Conservation (phyloP, 2,113 vertebrate genomes). For the Phylloscopus trochiloides region DNA sequence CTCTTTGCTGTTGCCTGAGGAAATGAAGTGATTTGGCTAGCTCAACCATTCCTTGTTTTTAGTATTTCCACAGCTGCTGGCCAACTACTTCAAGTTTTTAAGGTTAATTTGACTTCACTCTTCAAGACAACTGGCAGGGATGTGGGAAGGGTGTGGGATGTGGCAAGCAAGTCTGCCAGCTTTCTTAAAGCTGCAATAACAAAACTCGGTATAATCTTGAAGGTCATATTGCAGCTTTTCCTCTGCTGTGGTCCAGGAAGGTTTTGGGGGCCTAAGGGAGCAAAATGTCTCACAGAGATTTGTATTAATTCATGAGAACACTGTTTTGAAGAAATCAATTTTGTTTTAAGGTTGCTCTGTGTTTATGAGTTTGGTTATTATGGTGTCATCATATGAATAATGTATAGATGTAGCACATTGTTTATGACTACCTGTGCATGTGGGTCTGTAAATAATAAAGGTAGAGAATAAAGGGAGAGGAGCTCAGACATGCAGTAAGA, state of each 20-base stretch:
- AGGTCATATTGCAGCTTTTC: not conserved
- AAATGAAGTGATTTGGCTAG: conserved; percentile 49
- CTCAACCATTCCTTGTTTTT: conserved; percentile 33
- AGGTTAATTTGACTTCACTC: conserved; percentile 59
- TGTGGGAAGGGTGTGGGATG: conserved; percentile 61
- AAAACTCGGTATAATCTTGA: not conserved
- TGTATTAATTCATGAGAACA: not conserved
- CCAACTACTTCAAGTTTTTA: conserved; percentile 38
- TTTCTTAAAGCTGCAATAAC: conserved; percentile 48
- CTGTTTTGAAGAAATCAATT: not conserved
- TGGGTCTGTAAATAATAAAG: not conserved
- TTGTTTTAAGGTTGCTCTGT: not conserved
- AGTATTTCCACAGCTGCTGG: conserved; percentile 57
- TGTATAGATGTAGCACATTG: not conserved
- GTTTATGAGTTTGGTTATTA: not conserved
- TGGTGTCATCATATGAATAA: not conserved
- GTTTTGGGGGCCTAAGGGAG: not conserved
- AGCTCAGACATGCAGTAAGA: not conserved
- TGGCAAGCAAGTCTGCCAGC: conserved; percentile 43
- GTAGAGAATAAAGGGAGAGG: not conserved
- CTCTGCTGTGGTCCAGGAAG: not conserved
- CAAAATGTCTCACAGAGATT: not conserved
- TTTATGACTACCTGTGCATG: not conserved
- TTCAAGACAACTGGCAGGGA: conserved; percentile 54
- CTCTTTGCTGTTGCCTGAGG: conserved; percentile 1